These are phyloP conservation scores for Hemaris fuciformis DNA, from an alignment of 2,888 invertebrate genomes.

Conservation along the genomic window DNA sequence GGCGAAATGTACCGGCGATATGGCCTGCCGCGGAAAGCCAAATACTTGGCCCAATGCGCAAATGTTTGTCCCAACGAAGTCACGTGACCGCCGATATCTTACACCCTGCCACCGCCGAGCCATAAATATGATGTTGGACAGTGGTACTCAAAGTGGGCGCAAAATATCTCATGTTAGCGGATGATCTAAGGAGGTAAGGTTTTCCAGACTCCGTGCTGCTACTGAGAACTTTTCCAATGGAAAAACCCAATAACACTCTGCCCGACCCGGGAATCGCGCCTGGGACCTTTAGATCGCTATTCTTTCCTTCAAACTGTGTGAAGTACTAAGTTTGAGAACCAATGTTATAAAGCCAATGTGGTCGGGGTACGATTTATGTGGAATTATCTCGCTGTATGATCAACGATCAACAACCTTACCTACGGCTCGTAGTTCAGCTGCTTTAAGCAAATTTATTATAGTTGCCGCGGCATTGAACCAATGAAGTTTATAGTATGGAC, in stretches of 20 bases:
- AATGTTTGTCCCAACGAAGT: background rate
- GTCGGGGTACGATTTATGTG: background rate
- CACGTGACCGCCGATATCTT: background rate
- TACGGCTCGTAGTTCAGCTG: background rate
- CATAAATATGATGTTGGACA: background rate
- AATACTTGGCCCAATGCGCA: constrained; percentile 1
- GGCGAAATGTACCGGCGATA: background rate
- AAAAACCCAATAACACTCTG: too few species aligned
- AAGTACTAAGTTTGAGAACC: too few species aligned
- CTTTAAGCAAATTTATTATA: background rate
- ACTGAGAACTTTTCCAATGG: too few species aligned
- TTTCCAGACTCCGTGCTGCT: too few species aligned
- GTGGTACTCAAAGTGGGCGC: too few species aligned
- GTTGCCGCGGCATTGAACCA: background rate
- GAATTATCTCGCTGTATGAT: background rate
- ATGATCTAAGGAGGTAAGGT: too few species aligned
- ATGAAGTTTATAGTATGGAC: too few species aligned
- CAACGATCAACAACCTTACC: too few species aligned
- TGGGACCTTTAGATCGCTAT: too few species aligned
- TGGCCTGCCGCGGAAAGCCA: background rate
- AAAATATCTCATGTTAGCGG: too few species aligned
- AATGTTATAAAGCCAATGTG: background rate
- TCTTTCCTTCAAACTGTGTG: too few species aligned
- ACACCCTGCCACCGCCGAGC: background rate
- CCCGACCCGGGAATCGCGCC: too few species aligned